Base-by-base conservation (phyloP, 2,888 invertebrate species). In the Campopleginae sp. region DNA sequence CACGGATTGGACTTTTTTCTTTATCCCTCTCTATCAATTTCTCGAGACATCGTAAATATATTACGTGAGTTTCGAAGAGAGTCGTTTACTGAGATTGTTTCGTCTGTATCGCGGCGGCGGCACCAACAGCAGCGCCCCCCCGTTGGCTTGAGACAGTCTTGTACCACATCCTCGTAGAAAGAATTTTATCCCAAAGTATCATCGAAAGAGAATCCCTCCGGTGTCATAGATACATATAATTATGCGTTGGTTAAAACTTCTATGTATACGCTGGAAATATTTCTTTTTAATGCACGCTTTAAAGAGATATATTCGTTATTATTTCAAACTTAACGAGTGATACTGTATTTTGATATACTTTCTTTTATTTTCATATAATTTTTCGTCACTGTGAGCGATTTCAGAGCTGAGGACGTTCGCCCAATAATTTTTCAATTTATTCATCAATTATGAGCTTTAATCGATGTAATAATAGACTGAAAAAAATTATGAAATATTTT, bases 131-230 rank as follows among this genome's bases (percentile, higher is more conserved):
- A 51, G 71, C 58, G 46, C 71, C 71, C 74, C 79, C 83, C 79
- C 83, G 79, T 74, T 70, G 58, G 79, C 79, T 79, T 63, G 12
- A 31, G 68, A 42, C 38, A 75, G 79, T 23, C 48, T 48, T 12
- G 19, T 46, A 46, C 74, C 46, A 46, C 38, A n/a, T 75, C 14
- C 48, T 75, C 23, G 44, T 48, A 70, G 74, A 75, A 79, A 75
- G 79, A 82, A 83, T 79, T 83, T 83, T 83, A 79, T 79, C 75
- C 61, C 42, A 33, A 12, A 65, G 63, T n/a, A 75, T 75, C 42
- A 70, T 80, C 78, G 17, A 17, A 63, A 48, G 33, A 48, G 72
- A 74, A 66, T 72, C 72, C 72, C 72, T 74, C 42, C 19, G 27
- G 65, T 74, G 65, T 74, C 72, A 51, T 46, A 48, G 63, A 80